Evolutionary conservation across 2,888 invertebrate genomes (phyloP).

Genomic region (Elegia similella): DNA sequence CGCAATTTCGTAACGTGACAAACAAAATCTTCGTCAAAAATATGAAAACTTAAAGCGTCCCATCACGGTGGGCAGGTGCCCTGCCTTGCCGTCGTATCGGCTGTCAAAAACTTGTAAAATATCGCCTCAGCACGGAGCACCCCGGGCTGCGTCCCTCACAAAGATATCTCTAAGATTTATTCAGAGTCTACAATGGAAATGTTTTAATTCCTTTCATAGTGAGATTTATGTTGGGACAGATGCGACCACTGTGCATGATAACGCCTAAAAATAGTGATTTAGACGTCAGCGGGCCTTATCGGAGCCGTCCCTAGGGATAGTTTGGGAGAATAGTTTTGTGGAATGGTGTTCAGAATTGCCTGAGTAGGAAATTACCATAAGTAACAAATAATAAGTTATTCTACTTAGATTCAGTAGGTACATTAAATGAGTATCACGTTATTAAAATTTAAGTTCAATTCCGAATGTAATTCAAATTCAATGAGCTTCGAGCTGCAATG

Average conservation of each 20-base stretch:
- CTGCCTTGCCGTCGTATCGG: constrained; percentile 79
- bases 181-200: constrained; percentile 75
- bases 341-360: neutral
- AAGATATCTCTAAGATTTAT: constrained; percentile 80
- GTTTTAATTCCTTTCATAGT: constrained; percentile 81
- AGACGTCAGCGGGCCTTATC: constrained; percentile 10
- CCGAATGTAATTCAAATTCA: too few relatives aligned
- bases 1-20: neutral
- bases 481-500: too few relatives aligned
- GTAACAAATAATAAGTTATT: too few relatives aligned
- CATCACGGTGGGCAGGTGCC: constrained; percentile 64
- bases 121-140: constrained; percentile 76
- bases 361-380: too few relatives aligned
- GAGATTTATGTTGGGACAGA: constrained; percentile 78
- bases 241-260: constrained; percentile 57
- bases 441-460: too few relatives aligned
- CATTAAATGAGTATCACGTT: too few relatives aligned
- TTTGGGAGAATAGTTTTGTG: neutral
- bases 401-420: too few relatives aligned
- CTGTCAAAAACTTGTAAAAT: constrained; percentile 87
- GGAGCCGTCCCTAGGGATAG: neutral
- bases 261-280: constrained; percentile 39
- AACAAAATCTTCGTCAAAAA: constrained; percentile 5
- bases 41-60: constrained; percentile 20
- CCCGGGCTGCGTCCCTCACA: constrained; percentile 69